Base-by-base conservation (phyloP, 2,113 vertebrate species). In the Neoarius graeffei region DNA sequence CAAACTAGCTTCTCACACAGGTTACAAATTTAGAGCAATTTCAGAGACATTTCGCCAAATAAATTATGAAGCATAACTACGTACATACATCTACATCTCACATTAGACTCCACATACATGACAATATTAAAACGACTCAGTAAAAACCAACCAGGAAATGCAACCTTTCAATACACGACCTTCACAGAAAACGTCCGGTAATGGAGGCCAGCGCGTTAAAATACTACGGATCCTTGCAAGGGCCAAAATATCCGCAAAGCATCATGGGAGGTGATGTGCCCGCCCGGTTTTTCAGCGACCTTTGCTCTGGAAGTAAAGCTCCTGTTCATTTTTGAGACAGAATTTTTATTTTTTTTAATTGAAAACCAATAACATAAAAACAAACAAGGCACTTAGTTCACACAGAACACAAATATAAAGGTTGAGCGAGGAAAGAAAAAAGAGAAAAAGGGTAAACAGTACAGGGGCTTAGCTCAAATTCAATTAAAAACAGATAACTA, bases 111-210 rank as follows among this genome's bases (percentile, higher is more conserved):
- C 5, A 52, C n/a, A 20, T 54, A 56, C 3, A 66, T 23, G 54
- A 79, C 15, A 3, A 11, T 13, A 79, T 35, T 35, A 8, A 50
- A 86, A 74, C 17, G 3, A 56, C 0, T 57, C 2, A 19, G 0
- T 67, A 52, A 59, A 1, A 86, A 66, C 0, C 1, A 23, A 62
- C 7, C 15, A 64, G 8, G 1, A 54, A 79, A 87, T 25, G 25
- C 19, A 48, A 81, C 79, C 79, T 59, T 71, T 42, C 15, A 1
- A 5, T 50, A n/a, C 86, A 50, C 86, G 86, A 87, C 86, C 86
- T 87, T 87, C 86, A 83, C 66, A 27, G 35, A 5, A 82, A 81
- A 27, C 66, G 79, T 56, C 83, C 83, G n/a, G 4, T 5, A 56
- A 69, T 9, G 48, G 50, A 71, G 3, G 15, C 15, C 50, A 30